Evolutionary conservation across 2,888 invertebrate genomes (phyloP), one percentile per base, ranked within the genome.

Genomic region (Octonoba sinensis): DNA sequence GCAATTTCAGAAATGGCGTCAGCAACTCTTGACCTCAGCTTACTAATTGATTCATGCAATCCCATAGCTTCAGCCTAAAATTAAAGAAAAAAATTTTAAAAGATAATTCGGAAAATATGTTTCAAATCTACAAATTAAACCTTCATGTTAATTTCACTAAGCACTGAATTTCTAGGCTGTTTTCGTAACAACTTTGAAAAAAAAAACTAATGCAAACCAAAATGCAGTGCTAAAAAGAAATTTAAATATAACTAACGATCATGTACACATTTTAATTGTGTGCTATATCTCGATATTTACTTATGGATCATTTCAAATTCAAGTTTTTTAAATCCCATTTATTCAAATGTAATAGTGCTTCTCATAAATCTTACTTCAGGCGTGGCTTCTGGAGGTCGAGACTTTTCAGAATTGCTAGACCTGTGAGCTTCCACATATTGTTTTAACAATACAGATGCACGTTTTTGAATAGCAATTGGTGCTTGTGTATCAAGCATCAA

Each of bases 351-450:
- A 36, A 36, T 49, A 0, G 15, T 11, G 47, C 12, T 49, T 12
- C 20, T 3, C 13, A 47, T 13, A 36, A 59, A 44, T 83, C 86
- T 85, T 85, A 89, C 89, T 64, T 84, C 89, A 85, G 87, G 90
- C 84, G 88, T 90, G 85, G 89, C 90, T 87, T 91, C 92, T 3
- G 92, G 92, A 16, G 89, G 87, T 46, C 89, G 87, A 87, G 92
- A 90, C 86, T 90, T 92, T 84, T 91, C 91, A 8, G 91, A 89
- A 57, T 90, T 87, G 12, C 89, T 88, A 70, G 89, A 89, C 93
- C 93, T 93, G 87, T 93, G 93, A 46, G 90, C 90, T 86, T 93
- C 92, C 2, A 93, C 92, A 88, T 93, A 93, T 84, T 93, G 93
- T 75, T 92, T 92, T 11, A 93, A 88, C 84, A 93, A 89, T n/a